These are phyloP conservation scores for Biston betularia DNA, from an alignment of 2,888 invertebrate species.

Conservation along the genomic window DNA sequence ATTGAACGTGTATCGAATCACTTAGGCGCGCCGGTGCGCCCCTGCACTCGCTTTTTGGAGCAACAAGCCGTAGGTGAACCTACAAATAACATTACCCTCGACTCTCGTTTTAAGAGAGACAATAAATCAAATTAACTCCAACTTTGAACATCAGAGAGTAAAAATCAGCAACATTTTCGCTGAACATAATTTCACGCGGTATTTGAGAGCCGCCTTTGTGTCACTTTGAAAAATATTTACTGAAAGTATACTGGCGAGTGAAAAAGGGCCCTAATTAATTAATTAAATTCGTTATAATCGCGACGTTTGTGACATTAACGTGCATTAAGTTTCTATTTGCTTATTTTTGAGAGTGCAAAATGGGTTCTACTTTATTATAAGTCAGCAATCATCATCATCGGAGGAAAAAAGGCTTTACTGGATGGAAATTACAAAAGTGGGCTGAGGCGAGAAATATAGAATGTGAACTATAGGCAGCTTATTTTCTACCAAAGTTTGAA, in stretches of 20 bases:
- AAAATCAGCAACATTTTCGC: constrained; percentile 76
- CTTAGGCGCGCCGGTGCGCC: constrained; percentile 79
- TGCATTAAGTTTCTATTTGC: constrained; percentile 55
- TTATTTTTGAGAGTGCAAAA: constrained; percentile 33
- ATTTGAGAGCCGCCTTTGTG: constrained; percentile 69
- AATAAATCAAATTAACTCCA: constrained; percentile 82
- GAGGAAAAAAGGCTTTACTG: too few species aligned
- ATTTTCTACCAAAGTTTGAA: too few species aligned
- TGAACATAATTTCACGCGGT: constrained; percentile 77
- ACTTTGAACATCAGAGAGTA: constrained; percentile 77
- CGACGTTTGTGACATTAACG: constrained; percentile 68
- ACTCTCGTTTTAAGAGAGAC: constrained; percentile 83
- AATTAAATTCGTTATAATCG: constrained; percentile 76
- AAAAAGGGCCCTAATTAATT: constrained; percentile 75
- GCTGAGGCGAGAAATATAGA: too few species aligned
- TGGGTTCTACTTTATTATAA: background rate
- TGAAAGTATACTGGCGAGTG: constrained; percentile 65
- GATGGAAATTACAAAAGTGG: too few species aligned
- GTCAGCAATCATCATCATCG: too few species aligned
- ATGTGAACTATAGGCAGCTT: too few species aligned
- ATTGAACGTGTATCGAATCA: constrained; percentile 86
- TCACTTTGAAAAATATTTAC: constrained; percentile 74
- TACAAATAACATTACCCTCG: constrained; percentile 79
- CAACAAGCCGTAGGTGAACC: constrained; percentile 81
- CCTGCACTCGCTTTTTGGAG: constrained; percentile 77